Conservation (phyloP, 2,888 invertebrate species). For the Furcula furcula region DNA sequence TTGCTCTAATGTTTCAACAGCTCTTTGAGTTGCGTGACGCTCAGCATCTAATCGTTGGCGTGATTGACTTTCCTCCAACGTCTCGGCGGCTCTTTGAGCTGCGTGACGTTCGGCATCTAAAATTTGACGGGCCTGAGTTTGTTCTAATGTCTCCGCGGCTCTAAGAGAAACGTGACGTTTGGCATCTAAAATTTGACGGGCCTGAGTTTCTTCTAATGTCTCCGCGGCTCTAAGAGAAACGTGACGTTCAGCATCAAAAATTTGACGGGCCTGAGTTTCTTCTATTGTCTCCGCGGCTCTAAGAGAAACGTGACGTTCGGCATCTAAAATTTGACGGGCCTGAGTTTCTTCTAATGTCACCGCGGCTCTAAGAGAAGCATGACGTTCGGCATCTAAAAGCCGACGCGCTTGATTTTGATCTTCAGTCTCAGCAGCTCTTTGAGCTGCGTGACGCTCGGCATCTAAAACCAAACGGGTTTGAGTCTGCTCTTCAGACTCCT, state of each 20-base stretch:
- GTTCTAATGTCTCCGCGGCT: slow-evolving; percentile 1
- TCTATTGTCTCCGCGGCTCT: too few relatives aligned
- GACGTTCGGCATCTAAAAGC: neutral
- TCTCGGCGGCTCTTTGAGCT: slow-evolving; percentile 1
- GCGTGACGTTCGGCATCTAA: neutral
- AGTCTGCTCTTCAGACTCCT: neutral
- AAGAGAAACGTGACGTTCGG: too few relatives aligned
- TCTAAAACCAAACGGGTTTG: neutral
- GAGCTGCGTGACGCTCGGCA: neutral
- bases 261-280: too few relatives aligned
- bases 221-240: slow-evolving; percentile 1
- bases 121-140: neutral
- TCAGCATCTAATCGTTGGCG: neutral
- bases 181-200: neutral
- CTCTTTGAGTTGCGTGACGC: neutral
- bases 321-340: too few relatives aligned
- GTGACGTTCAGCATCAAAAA: neutral
- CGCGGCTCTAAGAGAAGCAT: too few relatives aligned
- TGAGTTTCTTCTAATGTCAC: too few relatives aligned
- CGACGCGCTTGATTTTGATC: neutral
- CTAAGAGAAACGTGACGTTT: neutral
- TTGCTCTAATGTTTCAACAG: slow-evolving; percentile 2
- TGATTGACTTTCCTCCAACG: neutral
- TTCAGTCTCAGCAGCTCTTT: neutral
- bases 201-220: neutral